phyloP scores from a whole-genome alignment of 2,888 invertebrate species.

The Patella depressa region DNA sequence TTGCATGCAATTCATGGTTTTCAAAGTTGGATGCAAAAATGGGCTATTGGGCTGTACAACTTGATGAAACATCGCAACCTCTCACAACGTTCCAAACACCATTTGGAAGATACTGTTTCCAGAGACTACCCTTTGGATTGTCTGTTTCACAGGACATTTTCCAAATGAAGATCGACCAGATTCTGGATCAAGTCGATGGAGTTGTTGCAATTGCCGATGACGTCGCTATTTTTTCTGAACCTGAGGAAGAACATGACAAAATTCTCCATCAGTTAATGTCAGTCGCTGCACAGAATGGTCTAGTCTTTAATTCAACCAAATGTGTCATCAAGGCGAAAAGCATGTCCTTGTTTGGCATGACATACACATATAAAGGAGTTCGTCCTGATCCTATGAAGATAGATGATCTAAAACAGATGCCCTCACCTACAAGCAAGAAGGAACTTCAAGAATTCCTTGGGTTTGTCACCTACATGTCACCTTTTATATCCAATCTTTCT shows the following conservation, averaged over 20 bases:
- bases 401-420: constrained; percentile 22
- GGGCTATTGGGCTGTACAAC: too few relatives aligned
- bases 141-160: constrained; percentile 1
- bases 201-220: constrained; percentile 7
- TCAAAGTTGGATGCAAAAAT: too few relatives aligned
- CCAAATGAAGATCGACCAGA: background rate
- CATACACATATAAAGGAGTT: constrained; percentile 30
- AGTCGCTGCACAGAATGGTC: constrained; percentile 17
- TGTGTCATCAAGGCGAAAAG: constrained; percentile 18
- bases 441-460: constrained; percentile 34
- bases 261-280: constrained; percentile 20
- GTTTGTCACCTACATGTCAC: constrained; percentile 28
- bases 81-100: constrained; percentile 36
- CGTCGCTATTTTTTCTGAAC: constrained; percentile 29
- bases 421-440: constrained; percentile 23
- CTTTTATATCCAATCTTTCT: background rate
- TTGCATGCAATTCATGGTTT: too few relatives aligned
- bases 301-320: constrained; percentile 27
- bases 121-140: background rate
- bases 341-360: constrained; percentile 32
- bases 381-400: constrained; percentile 34
- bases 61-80: too few relatives aligned
- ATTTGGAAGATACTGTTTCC: constrained; percentile 16
- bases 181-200: background rate
- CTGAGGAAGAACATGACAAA: constrained; percentile 25